Conservation (phyloP, 1,140 invertebrate species). For the Parapsyche elsis region DNA sequence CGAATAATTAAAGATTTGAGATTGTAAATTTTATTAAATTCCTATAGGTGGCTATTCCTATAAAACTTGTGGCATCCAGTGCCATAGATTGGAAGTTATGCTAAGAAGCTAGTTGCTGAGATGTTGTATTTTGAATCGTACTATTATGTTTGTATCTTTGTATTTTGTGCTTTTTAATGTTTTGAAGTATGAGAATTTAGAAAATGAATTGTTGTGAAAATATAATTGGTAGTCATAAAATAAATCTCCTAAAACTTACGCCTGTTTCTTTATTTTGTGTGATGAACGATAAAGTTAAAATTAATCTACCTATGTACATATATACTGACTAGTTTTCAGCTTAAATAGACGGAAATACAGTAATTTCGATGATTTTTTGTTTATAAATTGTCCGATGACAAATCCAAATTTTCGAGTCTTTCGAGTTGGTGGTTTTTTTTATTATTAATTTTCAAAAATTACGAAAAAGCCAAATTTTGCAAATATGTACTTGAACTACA, state of each 20-base stretch:
- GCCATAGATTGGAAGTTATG: background rate
- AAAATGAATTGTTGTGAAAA: slow-evolving; percentile 25
- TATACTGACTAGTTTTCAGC: too few relatives aligned
- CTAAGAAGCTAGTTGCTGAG: background rate
- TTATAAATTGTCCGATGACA: too few relatives aligned
- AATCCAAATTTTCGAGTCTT: too few relatives aligned
- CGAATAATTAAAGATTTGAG: background rate
- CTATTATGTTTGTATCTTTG: background rate
- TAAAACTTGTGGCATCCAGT: background rate
- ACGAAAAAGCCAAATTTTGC: too few relatives aligned
- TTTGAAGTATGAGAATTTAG: slow-evolving; percentile 22
- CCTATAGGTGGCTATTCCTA: background rate
- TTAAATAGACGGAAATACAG: too few relatives aligned
- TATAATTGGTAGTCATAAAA: background rate
- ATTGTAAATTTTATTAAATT: slow-evolving; percentile 6
- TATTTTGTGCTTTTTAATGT: slow-evolving; percentile 25
- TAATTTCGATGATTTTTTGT: too few relatives aligned
- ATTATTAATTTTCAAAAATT: too few relatives aligned
- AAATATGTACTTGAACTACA: too few relatives aligned
- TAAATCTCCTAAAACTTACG: background rate
- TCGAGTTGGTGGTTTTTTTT: too few relatives aligned
- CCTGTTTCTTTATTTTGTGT: background rate
- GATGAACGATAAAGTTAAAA: background rate
- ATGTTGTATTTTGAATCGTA: background rate
- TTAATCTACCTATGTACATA: too few relatives aligned